Conservation (phyloP, 1,140 invertebrate genomes). For the Linepithema humile region DNA sequence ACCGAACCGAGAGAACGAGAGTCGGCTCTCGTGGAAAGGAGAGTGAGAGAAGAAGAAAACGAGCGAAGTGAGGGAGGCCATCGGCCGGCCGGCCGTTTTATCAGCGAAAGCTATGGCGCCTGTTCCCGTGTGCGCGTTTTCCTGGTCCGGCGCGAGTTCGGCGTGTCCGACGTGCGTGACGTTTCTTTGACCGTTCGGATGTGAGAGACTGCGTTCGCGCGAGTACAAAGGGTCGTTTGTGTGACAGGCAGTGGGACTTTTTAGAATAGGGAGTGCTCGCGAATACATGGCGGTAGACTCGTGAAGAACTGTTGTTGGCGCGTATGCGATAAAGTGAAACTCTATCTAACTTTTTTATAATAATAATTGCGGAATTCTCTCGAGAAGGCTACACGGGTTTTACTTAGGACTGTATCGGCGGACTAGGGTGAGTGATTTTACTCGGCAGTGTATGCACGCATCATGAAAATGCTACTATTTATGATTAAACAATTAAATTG, state of each 20-base stretch:
- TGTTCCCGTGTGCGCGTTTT: constrained; percentile 19
- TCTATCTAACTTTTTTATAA: neutral
- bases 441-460: neutral
- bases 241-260: neutral
- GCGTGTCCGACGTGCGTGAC: neutral
- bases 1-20: neutral
- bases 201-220: constrained; percentile 29
- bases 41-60: neutral
- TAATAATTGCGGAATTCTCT: neutral
- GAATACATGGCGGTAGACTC: neutral
- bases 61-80: neutral
- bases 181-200: constrained; percentile 21
- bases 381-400: neutral
- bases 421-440: constrained; percentile 35
- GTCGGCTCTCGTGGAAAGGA: neutral
- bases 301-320: neutral
- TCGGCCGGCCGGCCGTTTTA: neutral
- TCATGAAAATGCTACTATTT: too few species aligned
- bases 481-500: too few species aligned
- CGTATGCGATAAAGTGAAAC: neutral
- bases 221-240: neutral
- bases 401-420: neutral
- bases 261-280: neutral
- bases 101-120: neutral
- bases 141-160: neutral